Percentiles rank a stretch among this genome's conserved stretches.
phyloP scores from a whole-genome alignment of 1,140 invertebrate genomes.

The Cydia strobilella region DNA sequence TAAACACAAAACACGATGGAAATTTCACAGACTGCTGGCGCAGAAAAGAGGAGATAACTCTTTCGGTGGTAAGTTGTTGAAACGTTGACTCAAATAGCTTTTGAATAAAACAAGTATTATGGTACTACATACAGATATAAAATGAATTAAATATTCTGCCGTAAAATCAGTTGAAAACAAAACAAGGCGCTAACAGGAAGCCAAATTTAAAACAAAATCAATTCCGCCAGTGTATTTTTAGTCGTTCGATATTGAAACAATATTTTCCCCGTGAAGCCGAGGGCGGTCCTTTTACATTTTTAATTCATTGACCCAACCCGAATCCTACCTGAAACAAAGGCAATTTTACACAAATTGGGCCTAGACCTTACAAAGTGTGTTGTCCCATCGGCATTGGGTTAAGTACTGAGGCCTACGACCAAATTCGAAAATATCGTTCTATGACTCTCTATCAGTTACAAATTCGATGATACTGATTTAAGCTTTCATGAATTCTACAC shows the following conservation, averaged over 20 bases:
- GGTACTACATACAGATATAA: background rate
- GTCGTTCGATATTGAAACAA: background rate
- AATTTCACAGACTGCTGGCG: too few species aligned
- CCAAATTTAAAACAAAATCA: background rate
- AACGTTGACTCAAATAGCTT: too few species aligned
- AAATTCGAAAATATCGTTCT: too few species aligned
- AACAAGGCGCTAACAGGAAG: background rate
- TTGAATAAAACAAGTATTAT: slow-evolving; percentile 15
- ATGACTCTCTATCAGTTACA: too few species aligned
- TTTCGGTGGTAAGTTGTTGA: too few species aligned
- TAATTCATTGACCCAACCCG: background rate
- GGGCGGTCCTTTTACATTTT: background rate
- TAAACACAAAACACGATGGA: too few species aligned
- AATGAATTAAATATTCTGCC: too few species aligned
- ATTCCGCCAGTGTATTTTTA: background rate
- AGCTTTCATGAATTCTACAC: too few species aligned
- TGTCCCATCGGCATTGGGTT: background rate
- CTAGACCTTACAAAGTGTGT: background rate
- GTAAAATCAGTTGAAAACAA: background rate
- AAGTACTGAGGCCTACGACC: too few species aligned
- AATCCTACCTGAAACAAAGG: background rate
- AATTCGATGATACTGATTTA: too few species aligned
- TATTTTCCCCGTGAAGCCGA: background rate
- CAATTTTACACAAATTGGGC: background rate
- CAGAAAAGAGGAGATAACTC: too few species aligned